Percentiles rank a stretch among this genome's conserved stretches.
Evolutionary conservation across 2,888 invertebrate genomes (phyloP).

Genomic region (Andrena hattorfiana): DNA sequence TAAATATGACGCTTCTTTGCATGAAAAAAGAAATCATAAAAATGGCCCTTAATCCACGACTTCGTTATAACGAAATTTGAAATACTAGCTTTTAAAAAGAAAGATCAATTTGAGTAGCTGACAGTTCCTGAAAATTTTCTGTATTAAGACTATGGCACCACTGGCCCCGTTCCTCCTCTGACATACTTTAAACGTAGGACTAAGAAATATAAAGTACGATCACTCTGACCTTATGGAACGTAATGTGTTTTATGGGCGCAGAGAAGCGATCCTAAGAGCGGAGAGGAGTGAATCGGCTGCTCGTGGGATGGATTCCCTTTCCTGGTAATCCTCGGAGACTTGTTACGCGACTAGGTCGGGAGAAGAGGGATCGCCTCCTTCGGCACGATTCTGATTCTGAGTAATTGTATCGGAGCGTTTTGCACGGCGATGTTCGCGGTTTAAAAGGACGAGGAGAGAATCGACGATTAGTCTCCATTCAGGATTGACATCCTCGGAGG

Average conservation of each 20-base stretch:
- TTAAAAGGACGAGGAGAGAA: slow-evolving; percentile 12
- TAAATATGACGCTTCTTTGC: too few species aligned
- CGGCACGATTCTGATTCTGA: not conserved
- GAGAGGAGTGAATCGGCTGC: slow-evolving; percentile 8
- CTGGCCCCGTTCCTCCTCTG: not conserved
- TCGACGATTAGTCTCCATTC: slow-evolving; percentile 45
- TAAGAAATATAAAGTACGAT: slow-evolving; percentile 32
- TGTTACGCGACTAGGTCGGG: not conserved
- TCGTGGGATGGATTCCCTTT: slow-evolving; percentile 7
- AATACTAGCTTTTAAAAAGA: not conserved
- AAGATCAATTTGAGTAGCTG: not conserved
- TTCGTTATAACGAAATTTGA: not conserved
- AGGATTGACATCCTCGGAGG: slow-evolving; percentile 13
- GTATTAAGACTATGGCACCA: not conserved
- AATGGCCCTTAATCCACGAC: not conserved
- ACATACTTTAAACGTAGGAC: not conserved
- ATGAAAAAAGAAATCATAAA: too few species aligned
- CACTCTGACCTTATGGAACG: slow-evolving; percentile 23
- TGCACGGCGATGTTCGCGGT: slow-evolving; percentile 19
- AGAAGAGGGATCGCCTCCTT: not conserved
- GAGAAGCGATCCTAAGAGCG: slow-evolving; percentile 15
- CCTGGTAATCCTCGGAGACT: slow-evolving; percentile 1
- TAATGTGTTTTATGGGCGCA: slow-evolving; percentile 19
- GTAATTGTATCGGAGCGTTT: slow-evolving; percentile 11
- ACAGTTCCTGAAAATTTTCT: not conserved